A percentile compares a stretch with the other conserved stretches of the same genome.
Evolutionary conservation across 1,140 invertebrate species (phyloP).

Genomic region (Drosophila bipectinata): DNA sequence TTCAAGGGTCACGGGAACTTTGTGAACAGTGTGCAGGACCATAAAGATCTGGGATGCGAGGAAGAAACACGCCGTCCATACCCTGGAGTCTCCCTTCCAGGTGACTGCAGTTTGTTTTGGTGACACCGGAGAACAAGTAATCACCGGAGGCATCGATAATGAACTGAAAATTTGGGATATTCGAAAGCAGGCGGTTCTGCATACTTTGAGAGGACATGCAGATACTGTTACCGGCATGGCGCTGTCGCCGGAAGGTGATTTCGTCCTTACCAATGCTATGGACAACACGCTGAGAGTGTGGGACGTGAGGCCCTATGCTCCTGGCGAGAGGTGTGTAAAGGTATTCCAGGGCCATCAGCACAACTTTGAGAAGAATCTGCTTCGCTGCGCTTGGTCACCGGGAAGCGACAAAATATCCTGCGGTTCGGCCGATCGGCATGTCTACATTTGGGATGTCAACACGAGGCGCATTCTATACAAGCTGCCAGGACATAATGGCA

Average conservation of each 20-base stretch:
- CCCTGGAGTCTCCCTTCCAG: too few species aligned
- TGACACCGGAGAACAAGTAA: too few species aligned
- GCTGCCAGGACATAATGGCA: conserved; percentile 98
- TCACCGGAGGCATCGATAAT: too few species aligned
- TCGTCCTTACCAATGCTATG: conserved; percentile 98
- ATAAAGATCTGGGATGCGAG: too few species aligned
- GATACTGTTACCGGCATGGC: too few species aligned
- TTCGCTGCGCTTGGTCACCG: conserved; percentile 94
- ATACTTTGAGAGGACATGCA: too few species aligned
- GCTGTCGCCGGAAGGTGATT: conserved; percentile 97
- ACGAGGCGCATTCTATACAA: conserved; percentile 96
- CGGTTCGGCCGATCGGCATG: conserved; percentile 97
- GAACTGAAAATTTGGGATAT: too few species aligned
- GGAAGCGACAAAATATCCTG: conserved; percentile 93
- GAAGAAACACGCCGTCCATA: too few species aligned
- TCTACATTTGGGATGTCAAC: conserved; percentile 99
- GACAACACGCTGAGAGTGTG: conserved; percentile 95
- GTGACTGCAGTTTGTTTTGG: too few species aligned
- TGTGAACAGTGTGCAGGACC: too few species aligned
- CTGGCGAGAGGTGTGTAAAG: conserved; percentile 96
- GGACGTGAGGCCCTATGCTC: conserved; percentile 92
- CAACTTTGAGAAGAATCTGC: conserved; percentile 98
- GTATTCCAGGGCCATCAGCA: conserved; percentile 97
- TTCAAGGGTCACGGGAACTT: too few species aligned
- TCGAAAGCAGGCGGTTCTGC: too few species aligned